Percentiles rank a stretch among this genome's conserved stretches.
Conservation (phyloP, 1,140 invertebrate species). For the Periplaneta americana region DNA sequence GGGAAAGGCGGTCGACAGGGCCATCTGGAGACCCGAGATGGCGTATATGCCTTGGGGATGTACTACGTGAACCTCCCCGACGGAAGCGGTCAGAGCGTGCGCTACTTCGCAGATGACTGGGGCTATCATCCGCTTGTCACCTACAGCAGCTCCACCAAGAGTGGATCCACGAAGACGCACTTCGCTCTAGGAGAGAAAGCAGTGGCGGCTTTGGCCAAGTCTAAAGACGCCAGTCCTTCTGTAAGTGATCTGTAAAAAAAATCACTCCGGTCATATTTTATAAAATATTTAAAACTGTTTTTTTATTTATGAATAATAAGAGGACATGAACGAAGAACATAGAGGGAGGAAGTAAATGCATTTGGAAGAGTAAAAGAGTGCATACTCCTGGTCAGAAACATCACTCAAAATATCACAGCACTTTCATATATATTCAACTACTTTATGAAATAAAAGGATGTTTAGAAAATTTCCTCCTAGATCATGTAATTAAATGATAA, state of each 20-base stretch:
- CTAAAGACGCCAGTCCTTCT: neutral
- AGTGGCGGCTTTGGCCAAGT: constrained; percentile 37
- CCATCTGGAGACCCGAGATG: constrained; percentile 46
- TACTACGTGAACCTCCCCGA: constrained; percentile 33
- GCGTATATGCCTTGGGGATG: constrained; percentile 45
- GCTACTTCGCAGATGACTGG: constrained; percentile 53
- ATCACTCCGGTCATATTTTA: too few species aligned
- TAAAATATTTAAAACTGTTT: too few species aligned
- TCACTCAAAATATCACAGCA: too few species aligned
- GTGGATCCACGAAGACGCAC: constrained; percentile 33
- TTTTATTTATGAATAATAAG: too few species aligned
- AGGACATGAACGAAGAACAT: too few species aligned
- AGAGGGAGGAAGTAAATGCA: too few species aligned
- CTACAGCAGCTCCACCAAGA: constrained; percentile 40
- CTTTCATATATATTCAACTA: too few species aligned
- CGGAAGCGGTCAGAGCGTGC: constrained; percentile 38
- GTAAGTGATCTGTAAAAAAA: neutral
- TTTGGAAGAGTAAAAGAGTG: too few species aligned
- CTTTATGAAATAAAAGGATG: too few species aligned
- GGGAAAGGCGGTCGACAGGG: constrained; percentile 42
- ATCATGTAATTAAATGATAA: too few species aligned
- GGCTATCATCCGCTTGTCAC: constrained; percentile 56
- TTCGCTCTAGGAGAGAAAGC: constrained; percentile 51
- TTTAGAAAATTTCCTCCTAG: too few species aligned
- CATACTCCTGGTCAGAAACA: too few species aligned